A percentile compares a stretch with the other conserved stretches of the same genome.
Evolutionary conservation across 30 jellyfish, hydroid and myxozoan species (phyloP).

Genomic region (Aurelia aurita): DNA sequence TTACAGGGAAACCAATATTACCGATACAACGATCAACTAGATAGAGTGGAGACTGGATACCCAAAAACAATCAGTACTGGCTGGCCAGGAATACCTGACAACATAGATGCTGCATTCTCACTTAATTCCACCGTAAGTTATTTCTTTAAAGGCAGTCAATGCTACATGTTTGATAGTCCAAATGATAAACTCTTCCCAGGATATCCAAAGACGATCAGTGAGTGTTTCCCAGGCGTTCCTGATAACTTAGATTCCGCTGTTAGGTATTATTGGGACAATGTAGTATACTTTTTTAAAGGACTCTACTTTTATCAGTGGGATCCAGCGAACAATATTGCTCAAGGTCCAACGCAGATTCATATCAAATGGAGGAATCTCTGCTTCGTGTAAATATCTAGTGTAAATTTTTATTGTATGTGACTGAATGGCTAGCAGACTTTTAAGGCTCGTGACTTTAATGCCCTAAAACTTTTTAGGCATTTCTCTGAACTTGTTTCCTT

Average conservation of each 20-base stretch:
- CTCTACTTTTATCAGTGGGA: conserved; percentile 57
- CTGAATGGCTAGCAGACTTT: too few relatives aligned
- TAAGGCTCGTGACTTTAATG: too few relatives aligned
- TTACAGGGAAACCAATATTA: conserved; percentile 79
- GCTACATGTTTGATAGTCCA: conserved; percentile 66
- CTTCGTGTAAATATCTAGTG: conserved; percentile 20
- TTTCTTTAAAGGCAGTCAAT: conserved; percentile 72
- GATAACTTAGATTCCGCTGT: conserved; percentile 78
- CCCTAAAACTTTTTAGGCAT: too few relatives aligned
- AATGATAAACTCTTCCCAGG: conserved; percentile 60
- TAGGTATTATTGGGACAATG: conserved; percentile 73
- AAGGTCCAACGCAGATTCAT: conserved; percentile 63
- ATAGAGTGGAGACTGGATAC: conserved; percentile 70
- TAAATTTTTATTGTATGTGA: too few relatives aligned
- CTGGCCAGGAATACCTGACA: conserved; percentile 87
- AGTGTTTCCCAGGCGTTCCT: conserved; percentile 79
- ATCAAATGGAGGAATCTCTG: conserved; percentile 79
- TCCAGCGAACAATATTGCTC: conserved; percentile 12
- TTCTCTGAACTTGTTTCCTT: too few relatives aligned
- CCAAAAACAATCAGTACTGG: conserved; percentile 75
- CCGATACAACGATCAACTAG: conserved; percentile 67
- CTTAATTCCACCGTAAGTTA: conserved; percentile 57
- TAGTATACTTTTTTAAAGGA: conserved; percentile 76
- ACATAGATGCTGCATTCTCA: conserved; percentile 91
- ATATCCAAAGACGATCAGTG: conserved; percentile 73